Conservation (phyloP, 1,140 invertebrate genomes). For the Sesamia nonagrioides region DNA sequence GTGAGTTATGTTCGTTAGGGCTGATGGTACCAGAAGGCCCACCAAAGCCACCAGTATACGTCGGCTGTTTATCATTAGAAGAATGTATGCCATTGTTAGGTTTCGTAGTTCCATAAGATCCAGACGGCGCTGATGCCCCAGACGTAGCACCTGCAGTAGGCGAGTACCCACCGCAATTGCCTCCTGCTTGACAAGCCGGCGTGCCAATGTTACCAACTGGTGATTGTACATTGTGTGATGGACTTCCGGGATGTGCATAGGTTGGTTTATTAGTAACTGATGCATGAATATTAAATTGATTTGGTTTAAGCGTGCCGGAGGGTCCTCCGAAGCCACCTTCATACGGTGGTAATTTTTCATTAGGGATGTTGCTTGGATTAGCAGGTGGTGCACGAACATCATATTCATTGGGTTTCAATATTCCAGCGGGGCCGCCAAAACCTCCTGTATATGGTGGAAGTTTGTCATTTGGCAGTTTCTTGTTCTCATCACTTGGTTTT, state of each 20-base stretch:
- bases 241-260: background rate
- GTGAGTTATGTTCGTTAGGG: conserved; percentile 62
- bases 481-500: conserved; percentile 1
- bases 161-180: background rate
- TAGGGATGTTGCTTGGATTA: conserved; percentile 6
- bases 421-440: conserved; percentile 50
- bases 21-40: conserved; percentile 60
- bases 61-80: conserved; percentile 51
- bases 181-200: background rate
- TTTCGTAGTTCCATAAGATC: conserved; percentile 15
- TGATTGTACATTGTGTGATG: conserved; percentile 8
- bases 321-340: conserved; percentile 42
- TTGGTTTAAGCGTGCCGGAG: conserved; percentile 42
- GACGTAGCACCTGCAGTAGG: background rate
- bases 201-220: background rate
- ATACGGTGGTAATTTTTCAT: conserved; percentile 54
- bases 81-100: background rate
- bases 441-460: conserved; percentile 54
- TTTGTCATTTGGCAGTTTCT: conserved; percentile 20
- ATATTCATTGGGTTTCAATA: conserved; percentile 50
- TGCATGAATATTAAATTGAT: conserved; percentile 30
- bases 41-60: conserved; percentile 58
- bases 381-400: conserved; percentile 1
- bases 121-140: conserved; percentile 10
- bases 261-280: conserved; percentile 12